Conservation (phyloP, 2,888 invertebrate genomes). For the Lasius platythorax region DNA sequence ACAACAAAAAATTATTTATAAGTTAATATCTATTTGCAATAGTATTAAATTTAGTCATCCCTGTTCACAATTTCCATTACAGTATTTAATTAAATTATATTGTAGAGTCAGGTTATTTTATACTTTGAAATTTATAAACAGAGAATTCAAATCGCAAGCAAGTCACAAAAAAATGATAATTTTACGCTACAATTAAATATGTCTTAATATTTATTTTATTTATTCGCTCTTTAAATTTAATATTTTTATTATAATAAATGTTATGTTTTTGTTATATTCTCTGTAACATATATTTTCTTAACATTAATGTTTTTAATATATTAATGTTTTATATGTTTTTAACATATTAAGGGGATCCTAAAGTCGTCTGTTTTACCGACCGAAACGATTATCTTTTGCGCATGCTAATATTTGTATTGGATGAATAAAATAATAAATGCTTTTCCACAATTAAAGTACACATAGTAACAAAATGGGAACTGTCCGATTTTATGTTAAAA, state of each 20-base stretch:
- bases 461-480: no score
- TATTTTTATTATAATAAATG: not conserved
- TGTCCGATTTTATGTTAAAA: no score
- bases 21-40: conserved; percentile 11
- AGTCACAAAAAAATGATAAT: conserved; percentile 10
- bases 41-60: conserved; percentile 4
- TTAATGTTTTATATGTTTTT: not conserved
- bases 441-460: no score
- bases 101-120: conserved; percentile 11
- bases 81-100: not conserved
- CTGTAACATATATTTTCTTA: not conserved
- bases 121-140: conserved; percentile 11
- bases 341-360: no score
- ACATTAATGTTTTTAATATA: not conserved
- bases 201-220: not conserved
- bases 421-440: no score
- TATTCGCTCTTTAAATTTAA: not conserved
- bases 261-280: not conserved
- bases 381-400: no score
- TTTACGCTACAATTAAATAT: not conserved
- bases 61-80: not conserved
- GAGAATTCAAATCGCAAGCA: not conserved
- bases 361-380: no score
- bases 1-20: not conserved
- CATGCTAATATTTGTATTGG: no score